phyloP scores from a whole-genome alignment of 2,113 vertebrate species.

The Cebidichthys violaceus region DNA sequence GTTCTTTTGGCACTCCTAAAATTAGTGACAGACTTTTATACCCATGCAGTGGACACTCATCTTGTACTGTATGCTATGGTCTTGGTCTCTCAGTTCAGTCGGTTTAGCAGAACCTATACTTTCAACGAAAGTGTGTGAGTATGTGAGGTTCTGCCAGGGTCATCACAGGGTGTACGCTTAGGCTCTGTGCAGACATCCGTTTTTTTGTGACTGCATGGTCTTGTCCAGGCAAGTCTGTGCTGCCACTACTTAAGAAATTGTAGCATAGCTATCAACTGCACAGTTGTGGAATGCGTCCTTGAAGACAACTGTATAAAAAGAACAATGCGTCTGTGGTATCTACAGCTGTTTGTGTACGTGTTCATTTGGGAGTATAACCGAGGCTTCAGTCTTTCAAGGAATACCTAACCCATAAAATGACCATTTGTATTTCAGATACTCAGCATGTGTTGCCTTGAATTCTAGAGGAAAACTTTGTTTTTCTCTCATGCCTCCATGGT shows the following conservation, averaged over 20 bases:
- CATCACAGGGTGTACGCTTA: background rate
- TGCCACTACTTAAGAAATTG: background rate
- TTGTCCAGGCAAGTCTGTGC: background rate
- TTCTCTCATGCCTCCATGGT: background rate
- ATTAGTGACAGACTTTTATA: conserved; percentile 14
- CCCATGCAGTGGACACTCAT: background rate
- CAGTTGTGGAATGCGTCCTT: background rate
- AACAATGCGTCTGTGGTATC: background rate
- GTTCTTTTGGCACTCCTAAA: conserved; percentile 29
- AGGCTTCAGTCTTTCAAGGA: background rate
- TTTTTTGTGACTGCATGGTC: background rate
- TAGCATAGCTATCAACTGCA: background rate
- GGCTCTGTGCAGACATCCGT: background rate
- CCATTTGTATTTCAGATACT: background rate
- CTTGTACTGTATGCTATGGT: background rate
- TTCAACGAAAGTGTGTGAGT: background rate
- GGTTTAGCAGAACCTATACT: background rate
- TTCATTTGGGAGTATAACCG: background rate
- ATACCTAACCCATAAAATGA: background rate
- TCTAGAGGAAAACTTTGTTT: background rate
- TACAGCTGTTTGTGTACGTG: background rate
- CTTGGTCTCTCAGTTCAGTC: background rate
- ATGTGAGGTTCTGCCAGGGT: background rate
- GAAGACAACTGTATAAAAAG: background rate
- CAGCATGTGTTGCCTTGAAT: background rate